Evolutionary conservation across 1,140 invertebrate genomes (phyloP).

Genomic region (Zaprionus africanus): DNA sequence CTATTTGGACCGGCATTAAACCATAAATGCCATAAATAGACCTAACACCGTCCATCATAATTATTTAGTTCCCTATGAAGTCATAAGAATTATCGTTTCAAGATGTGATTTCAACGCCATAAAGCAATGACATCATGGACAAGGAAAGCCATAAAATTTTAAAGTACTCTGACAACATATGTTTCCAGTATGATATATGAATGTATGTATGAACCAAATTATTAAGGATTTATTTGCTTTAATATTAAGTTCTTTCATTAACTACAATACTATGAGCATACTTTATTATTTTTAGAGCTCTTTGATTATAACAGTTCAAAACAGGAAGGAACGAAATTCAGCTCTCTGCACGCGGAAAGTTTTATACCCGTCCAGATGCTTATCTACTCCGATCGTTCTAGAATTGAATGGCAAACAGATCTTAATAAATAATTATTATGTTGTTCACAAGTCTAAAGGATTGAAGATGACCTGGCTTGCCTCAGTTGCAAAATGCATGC

Average conservation of each 20-base stretch:
- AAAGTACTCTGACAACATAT: background rate
- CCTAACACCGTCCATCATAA: background rate
- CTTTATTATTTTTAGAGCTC: background rate
- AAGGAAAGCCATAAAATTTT: background rate
- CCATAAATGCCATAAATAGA: background rate
- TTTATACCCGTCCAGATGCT: too few species aligned
- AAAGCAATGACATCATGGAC: conserved; percentile 6
- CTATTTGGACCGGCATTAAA: background rate
- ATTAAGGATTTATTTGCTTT: background rate
- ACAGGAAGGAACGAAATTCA: too few species aligned
- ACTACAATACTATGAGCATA: background rate
- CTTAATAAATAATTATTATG: too few species aligned
- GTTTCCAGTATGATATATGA: background rate
- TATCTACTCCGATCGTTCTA: too few species aligned
- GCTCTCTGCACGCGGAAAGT: too few species aligned
- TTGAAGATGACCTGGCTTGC: too few species aligned
- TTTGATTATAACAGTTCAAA: background rate
- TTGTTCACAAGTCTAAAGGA: too few species aligned
- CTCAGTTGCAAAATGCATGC: too few species aligned
- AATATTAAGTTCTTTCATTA: background rate
- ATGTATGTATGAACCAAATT: too few species aligned
- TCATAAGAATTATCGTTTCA: background rate
- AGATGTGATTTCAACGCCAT: conserved; percentile 2
- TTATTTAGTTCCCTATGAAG: background rate
- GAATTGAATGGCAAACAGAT: too few species aligned